These are phyloP conservation scores for Ailuropoda melanoleuca DNA, from an alignment of 2,113 vertebrate species.

Conservation along the genomic window DNA sequence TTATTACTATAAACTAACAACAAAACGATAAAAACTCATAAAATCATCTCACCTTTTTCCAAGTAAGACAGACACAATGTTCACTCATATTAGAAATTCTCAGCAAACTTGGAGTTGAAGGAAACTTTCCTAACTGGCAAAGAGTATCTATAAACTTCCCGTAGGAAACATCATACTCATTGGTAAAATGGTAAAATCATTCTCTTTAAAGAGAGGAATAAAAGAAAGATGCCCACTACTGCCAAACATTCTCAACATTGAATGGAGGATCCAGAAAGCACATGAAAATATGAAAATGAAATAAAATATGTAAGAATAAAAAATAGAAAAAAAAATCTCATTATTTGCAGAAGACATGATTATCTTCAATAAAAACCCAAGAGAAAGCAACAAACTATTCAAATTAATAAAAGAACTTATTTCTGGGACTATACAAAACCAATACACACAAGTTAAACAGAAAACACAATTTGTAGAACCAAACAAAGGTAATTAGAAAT, in stretches of 20 bases:
- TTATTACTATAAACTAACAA: background rate
- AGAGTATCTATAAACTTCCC: background rate
- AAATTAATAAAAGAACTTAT: slow-evolving; percentile 2
- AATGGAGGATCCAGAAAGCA: background rate
- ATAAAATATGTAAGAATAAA: background rate
- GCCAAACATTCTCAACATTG: background rate
- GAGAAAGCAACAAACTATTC: background rate
- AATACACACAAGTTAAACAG: background rate
- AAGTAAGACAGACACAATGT: background rate
- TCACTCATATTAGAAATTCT: background rate
- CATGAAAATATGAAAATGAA: background rate
- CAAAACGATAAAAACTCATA: background rate
- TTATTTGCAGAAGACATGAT: background rate
- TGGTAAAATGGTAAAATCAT: background rate
- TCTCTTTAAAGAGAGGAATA: background rate
- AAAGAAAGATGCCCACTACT: background rate
- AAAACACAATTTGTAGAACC: background rate
- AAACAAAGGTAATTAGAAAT: background rate
- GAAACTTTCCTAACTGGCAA: background rate
- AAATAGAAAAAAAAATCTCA: background rate
- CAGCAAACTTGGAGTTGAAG: background rate
- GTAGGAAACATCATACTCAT: background rate
- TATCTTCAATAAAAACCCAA: background rate
- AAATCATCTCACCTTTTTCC: background rate
- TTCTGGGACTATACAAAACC: background rate